Evolutionary conservation across 2,888 invertebrate genomes (phyloP).

Genomic region (Drosophila meridionalis): DNA sequence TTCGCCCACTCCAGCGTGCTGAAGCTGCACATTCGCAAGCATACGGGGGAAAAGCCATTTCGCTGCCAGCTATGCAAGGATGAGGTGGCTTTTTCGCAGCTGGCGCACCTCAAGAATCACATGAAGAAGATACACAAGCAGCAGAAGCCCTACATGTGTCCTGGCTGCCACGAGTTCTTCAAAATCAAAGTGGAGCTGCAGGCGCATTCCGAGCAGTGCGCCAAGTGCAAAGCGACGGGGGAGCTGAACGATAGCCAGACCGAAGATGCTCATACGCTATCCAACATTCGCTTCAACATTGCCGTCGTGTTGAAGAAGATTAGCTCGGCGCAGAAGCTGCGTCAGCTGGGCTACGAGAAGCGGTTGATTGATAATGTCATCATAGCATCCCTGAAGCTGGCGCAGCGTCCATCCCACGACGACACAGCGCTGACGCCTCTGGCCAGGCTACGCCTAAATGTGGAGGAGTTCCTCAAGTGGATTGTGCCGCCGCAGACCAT

Average conservation of each 20-base stretch:
- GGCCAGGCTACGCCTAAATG: slow-evolving; percentile 90
- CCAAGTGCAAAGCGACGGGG: slow-evolving; percentile 44
- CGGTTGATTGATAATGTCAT: slow-evolving; percentile 92
- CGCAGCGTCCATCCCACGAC: slow-evolving; percentile 89
- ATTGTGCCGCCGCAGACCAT: slow-evolving; percentile 92
- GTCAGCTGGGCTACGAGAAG: slow-evolving; percentile 91
- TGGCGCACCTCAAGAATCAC: slow-evolving; percentile 95
- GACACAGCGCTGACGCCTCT: slow-evolving; percentile 87
- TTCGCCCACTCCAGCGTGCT: slow-evolving; percentile 94
- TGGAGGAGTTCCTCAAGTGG: slow-evolving; percentile 91
- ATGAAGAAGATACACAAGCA: slow-evolving; percentile 94
- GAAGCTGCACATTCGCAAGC: slow-evolving; percentile 92
- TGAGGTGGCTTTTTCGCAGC: slow-evolving; percentile 91
- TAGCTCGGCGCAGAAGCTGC: slow-evolving; percentile 91
- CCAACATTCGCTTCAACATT: slow-evolving; percentile 91
- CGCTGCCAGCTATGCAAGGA: slow-evolving; percentile 88
- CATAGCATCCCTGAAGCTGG: slow-evolving; percentile 90
- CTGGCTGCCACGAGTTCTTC: slow-evolving; percentile 90
- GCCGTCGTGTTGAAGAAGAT: slow-evolving; percentile 93
- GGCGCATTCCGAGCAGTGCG: slow-evolving; percentile 87
- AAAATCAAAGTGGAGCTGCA: slow-evolving; percentile 91
- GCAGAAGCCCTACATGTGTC: slow-evolving; percentile 91
- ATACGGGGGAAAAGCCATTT: slow-evolving; percentile 95
- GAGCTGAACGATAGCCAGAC: slow-evolving; percentile 47
- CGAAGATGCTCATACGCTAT: slow-evolving; percentile 86